Base-by-base conservation (phyloP, 1,140 invertebrate species). In the Leptopilina clavipes region DNA sequence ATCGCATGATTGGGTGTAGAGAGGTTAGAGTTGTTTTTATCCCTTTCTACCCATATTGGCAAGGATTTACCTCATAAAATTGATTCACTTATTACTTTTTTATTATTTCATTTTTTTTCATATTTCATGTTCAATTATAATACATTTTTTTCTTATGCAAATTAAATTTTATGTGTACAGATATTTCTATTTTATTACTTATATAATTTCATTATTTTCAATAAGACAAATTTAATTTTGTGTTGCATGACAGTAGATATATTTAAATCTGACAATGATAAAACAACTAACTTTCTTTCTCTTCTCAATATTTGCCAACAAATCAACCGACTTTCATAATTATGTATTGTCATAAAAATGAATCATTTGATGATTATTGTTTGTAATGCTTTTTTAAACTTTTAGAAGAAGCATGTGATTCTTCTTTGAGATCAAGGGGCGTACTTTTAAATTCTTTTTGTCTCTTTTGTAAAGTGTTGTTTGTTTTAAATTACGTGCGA, bases 1-100 rank as follows among this genome's bases (percentile, higher is more conserved):
- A 81, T 87, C 87, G 86, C 87, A 88, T 89, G 87, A 86, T 86
- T 86, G 81, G 84, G 86, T 87, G 78, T 88, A 86, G 84, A 84
- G 85, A 89, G 84, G 85, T 88, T 87, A 87, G 84, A 85, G 72
- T 75, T 70, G 79, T 84, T 65, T 56, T 85, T 86, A 75, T 80
- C 84, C 86, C 78, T 81, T 85, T 59, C 19, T 17, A 6, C 12
- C 22, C 25, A 1, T 31, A 11, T 65, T 65, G 19, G 14, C 11
- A 14, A 25, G 22, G 11, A 3, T 65, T n/a, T 5, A 31, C 12
- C 3, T 12, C 22, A 3, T 56, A 18, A 9, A 56, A 18, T 56
- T 3, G 5, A 56, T 17, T 56, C 19, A n/a, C 17, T 19, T 22
- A 11, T 22, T 18, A 6, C 1, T 1, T 18, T 18, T 22, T 59